A percentile compares a stretch with the other conserved stretches of the same genome.
Evolutionary conservation across 2,113 vertebrate species (phyloP).

Genomic region (Lamprologus lemairii): DNA sequence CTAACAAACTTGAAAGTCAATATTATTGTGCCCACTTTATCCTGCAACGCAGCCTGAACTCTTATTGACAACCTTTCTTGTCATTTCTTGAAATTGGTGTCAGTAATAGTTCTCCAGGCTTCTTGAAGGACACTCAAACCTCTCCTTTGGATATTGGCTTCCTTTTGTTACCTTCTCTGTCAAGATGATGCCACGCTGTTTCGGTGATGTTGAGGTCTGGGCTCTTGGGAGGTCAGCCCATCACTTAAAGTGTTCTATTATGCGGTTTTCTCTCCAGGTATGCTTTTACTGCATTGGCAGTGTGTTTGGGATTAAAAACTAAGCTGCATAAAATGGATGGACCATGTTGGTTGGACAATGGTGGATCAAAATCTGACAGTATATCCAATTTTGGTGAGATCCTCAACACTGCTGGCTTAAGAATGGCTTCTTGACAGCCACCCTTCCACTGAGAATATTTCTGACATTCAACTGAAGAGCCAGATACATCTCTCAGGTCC

Average conservation of each 20-base stretch:
- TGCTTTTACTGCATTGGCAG: not conserved
- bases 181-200: not conserved
- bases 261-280: not conserved
- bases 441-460: not conserved
- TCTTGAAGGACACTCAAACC: not conserved
- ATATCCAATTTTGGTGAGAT: not conserved
- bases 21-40: not conserved
- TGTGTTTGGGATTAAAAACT: not conserved
- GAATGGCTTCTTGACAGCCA: not conserved
- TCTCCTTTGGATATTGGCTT: not conserved
- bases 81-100: not conserved
- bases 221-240: not conserved
- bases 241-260: not conserved
- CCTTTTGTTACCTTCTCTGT: not conserved
- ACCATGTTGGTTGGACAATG: not conserved
- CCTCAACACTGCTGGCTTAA: not conserved
- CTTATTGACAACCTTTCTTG: not conserved
- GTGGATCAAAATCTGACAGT: not conserved
- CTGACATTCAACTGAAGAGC: not conserved
- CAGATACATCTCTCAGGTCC: not conserved
- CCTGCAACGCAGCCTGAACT: not conserved
- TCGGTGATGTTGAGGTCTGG: not conserved
- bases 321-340: not conserved
- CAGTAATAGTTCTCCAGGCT: not conserved
- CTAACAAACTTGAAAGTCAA: not conserved